phyloP scores from a whole-genome alignment of 2,113 vertebrate genomes.

The Austrofundulus limnaeus region DNA sequence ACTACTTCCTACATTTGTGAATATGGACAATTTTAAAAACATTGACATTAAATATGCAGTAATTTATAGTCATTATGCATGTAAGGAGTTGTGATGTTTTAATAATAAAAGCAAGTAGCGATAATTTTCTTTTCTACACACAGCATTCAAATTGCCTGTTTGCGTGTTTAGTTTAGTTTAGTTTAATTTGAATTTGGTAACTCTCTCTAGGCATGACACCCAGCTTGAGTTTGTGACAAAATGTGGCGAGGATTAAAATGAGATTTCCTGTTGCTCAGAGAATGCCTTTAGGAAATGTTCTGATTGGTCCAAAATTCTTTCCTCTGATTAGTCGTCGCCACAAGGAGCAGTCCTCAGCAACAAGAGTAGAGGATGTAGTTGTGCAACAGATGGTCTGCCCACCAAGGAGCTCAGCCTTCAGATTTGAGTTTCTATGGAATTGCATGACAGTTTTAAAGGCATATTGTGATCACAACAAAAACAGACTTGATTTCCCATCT shows the following conservation, averaged over 20 bases:
- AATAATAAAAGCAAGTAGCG: too few species aligned
- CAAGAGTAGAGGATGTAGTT: constrained; percentile 9
- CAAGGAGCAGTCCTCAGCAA: not conserved
- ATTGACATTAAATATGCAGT: too few species aligned
- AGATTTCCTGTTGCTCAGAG: too few species aligned
- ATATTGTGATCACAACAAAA: constrained; percentile 1
- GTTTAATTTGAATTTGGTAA: too few species aligned
- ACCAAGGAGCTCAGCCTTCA: constrained; percentile 5
- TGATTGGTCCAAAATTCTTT: not conserved
- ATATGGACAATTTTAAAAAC: too few species aligned
- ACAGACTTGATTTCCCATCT: not conserved
- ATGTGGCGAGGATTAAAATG: not conserved
- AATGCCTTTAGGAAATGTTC: not conserved
- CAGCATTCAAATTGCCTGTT: too few species aligned
- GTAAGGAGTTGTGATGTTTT: too few species aligned
- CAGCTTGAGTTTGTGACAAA: not conserved
- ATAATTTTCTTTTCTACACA: too few species aligned
- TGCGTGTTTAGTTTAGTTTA: too few species aligned
- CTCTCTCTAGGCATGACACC: too few species aligned
- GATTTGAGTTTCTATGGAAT: not conserved
- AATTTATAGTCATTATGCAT: too few species aligned
- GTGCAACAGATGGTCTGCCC: constrained; percentile 7
- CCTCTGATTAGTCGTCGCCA: not conserved
- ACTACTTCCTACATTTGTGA: too few species aligned
- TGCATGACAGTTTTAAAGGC: constrained; percentile 1